These are phyloP conservation scores for Pseudoips prasinana DNA, from an alignment of 2,888 invertebrate genomes.

Conservation along the genomic window DNA sequence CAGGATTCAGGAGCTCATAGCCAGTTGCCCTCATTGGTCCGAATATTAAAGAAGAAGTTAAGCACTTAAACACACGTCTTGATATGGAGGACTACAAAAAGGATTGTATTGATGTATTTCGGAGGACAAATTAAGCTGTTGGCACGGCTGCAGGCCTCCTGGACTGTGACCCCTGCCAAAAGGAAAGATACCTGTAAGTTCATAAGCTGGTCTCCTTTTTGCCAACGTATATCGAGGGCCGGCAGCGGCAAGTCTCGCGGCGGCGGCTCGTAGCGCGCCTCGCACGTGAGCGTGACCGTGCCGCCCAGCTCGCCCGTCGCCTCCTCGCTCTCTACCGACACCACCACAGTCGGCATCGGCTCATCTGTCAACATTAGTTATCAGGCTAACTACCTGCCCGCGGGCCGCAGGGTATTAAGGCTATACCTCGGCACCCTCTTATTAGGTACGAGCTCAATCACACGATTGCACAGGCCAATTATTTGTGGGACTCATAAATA, in stretches of 20 bases:
- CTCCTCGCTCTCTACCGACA: conserved; percentile 24
- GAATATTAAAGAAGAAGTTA: neutral
- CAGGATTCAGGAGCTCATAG: too few species aligned
- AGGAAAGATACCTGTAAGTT: conserved; percentile 48
- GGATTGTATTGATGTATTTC: too few species aligned
- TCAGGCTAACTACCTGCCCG: neutral
- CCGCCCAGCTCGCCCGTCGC: conserved; percentile 42
- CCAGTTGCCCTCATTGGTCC: too few species aligned
- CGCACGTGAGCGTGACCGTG: conserved; percentile 53
- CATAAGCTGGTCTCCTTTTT: conserved; percentile 36
- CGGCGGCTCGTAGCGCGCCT: conserved; percentile 52
- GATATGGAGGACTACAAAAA: too few species aligned
- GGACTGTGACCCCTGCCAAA: too few species aligned
- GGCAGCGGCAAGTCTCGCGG: conserved; percentile 45
- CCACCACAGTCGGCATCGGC: conserved; percentile 35
- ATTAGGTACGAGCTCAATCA: too few species aligned
- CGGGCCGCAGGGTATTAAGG: conserved; percentile 1
- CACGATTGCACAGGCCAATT: too few species aligned
- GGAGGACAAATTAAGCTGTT: too few species aligned
- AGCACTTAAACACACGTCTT: too few species aligned
- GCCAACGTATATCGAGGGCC: conserved; percentile 54
- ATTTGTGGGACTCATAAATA: too few species aligned
- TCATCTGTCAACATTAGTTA: conserved; percentile 29
- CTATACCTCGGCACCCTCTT: too few species aligned
- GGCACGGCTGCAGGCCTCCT: too few species aligned